Conservation (phyloP, 2,888 invertebrate species). For the Spodoptera littoralis region DNA sequence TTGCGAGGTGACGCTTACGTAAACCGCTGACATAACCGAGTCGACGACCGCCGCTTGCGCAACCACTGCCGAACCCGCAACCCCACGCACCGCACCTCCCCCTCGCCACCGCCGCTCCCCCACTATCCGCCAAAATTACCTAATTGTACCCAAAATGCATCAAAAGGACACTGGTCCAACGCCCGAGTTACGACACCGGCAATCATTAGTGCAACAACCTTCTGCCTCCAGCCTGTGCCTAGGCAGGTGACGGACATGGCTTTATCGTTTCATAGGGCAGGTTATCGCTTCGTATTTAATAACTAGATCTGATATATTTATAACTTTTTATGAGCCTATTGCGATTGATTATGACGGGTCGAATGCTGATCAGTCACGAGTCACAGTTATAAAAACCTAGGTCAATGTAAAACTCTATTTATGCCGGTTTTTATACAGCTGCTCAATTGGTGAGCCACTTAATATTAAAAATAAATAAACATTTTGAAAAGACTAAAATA, state of each 20-base stretch:
- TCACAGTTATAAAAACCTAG: constrained; percentile 51
- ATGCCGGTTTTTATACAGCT: constrained; percentile 12
- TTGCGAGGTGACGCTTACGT: constrained; percentile 87
- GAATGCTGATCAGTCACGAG: constrained; percentile 29
- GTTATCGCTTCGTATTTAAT: constrained; percentile 70
- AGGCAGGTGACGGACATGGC: constrained; percentile 71
- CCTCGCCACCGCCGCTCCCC: constrained; percentile 72
- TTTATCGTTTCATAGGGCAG: constrained; percentile 64
- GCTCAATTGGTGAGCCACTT: constrained; percentile 7
- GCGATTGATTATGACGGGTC: constrained; percentile 32
- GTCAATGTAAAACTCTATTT: constrained; percentile 47
- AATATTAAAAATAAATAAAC: constrained; percentile 17
- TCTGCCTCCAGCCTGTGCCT: constrained; percentile 57
- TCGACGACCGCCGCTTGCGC: constrained; percentile 88
- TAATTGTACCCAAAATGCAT: constrained; percentile 85
- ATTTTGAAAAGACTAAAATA: constrained; percentile 22
- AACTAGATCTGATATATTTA: constrained; percentile 65
- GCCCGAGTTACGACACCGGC: constrained; percentile 80
- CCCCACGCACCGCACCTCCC: constrained; percentile 79
- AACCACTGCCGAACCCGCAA: constrained; percentile 84
- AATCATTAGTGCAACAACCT: constrained; percentile 84
- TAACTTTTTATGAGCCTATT: constrained; percentile 43
- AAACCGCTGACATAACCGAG: constrained; percentile 88
- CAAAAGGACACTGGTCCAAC: constrained; percentile 84
- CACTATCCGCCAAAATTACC: constrained; percentile 79